Evolutionary conservation across 2,888 invertebrate species (phyloP), one percentile per base, ranked within the genome.

Genomic region (Harpalus rufipes): DNA sequence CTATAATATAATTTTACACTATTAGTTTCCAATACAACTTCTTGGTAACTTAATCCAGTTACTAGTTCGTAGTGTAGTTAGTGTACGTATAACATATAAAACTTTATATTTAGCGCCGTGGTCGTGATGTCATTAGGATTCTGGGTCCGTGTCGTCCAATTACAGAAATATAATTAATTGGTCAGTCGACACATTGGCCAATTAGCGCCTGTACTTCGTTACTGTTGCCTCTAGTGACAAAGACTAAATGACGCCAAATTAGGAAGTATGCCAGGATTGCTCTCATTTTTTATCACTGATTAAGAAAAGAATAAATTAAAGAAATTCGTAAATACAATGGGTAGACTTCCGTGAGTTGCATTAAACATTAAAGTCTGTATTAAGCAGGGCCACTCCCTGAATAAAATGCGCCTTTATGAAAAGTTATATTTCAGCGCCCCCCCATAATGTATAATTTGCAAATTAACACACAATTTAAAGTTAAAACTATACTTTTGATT

Each of bases 161-260:
- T 82, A 82, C 68, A 56, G 82, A 82, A 72, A 68, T 68, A 72
- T 82, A 82, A 82, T 82, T 72, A 82, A 72, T 72, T 32, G 21
- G 68, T 56, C 41, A 81, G 44, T 63, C 65, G 81, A 65, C 65
- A 81, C 81, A 82, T 82, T 82, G 32, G 68, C 82, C 72, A 82
- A 82, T 82, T 82, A 82, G 82, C 32, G 82, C 32, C 39, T 41
- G 5, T 18, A 44, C 18, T 39, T 59, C 39, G 79, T 59, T 59
- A 59, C 59, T 59, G 44, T 18, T 41, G 44, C 41, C 16, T 10
- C 7, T 0, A 44, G 14, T 74, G 72, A 74, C 72, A 74, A 18
- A 18, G 44, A 44, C 32, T 68, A 68, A 68, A 68, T 41, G 68
- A 6, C 39, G 25, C 25, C 65, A 32, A 32, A 32, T 32, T 32